Evolutionary conservation across 2,797 vertebrate genomes (phyloP), one percentile per base, ranked within the genome.

Genomic region (Muscicapa striata): DNA sequence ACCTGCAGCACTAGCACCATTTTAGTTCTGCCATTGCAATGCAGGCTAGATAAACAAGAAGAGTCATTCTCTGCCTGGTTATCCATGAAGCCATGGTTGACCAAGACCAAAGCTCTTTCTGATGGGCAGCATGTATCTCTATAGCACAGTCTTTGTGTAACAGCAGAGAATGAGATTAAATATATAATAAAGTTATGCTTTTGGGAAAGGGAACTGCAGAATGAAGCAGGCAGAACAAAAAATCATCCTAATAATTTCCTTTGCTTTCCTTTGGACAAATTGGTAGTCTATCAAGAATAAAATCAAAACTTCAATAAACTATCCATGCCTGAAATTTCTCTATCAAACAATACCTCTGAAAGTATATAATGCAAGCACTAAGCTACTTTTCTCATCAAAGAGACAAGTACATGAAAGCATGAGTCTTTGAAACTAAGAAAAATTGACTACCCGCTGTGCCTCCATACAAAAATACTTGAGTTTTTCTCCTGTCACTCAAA

Each of bases 301-400:
- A 95, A 92, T 79, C 85, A 93, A 84, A 69, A 90, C 73, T 91
- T 95, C 87, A 94, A 67, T 92, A 88, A 95, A 86, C 30, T 75
- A 91, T 29, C 76, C 67, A 70, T 49, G 85, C 49, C 54, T 93
- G 84, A 91, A 81, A 57, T 82, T 95, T 90, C 64, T 88, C 66
- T 66, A 88, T 84, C 73, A 82, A 91, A 90, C 24, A 92, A 75
- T 10, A 4, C 51, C 43, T 90, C 73, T 92, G 73, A 76, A 91
- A 90, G 36, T 54, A 52, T 45, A 84, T 79, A 90, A 93, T 66
- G 68, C 1, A 21, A 91, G 34, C 5, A 6, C 46, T 76, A 90
- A 91, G 67, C 77, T 87, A 84, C 57, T 94, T 93, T 93, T 76
- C 83, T 74, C 69, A 92, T 92, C 66, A 94, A 93, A 95, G 66